These are phyloP conservation scores for Scelioninae gen. 1 DNA, from an alignment of 2,888 invertebrate genomes.

Conservation along the genomic window DNA sequence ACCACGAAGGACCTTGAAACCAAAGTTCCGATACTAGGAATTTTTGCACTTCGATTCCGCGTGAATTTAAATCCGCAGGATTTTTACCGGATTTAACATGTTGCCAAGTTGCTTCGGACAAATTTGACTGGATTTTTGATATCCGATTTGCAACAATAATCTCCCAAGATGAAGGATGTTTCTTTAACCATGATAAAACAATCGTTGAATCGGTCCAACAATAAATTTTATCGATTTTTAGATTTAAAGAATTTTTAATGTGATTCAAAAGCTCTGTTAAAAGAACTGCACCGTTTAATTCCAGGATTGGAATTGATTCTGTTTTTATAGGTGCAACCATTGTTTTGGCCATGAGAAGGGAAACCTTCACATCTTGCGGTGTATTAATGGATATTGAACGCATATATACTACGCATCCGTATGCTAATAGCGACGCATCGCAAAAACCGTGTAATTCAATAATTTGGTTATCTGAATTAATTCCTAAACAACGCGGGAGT, in stretches of 20 bases:
- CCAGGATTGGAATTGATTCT: no score
- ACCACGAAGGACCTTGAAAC: no score
- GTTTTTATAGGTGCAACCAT: not conserved
- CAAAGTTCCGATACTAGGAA: no score
- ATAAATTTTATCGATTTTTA: no score
- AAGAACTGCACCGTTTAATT: not conserved
- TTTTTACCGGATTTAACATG: not conserved
- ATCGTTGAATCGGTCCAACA: no score
- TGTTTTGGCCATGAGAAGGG: not conserved
- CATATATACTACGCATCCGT: not conserved
- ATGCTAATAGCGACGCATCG: not conserved
- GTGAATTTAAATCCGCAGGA: not conserved
- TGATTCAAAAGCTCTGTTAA: not conserved
- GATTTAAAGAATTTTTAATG: not conserved
- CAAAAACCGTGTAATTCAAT: no score
- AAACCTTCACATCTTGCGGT: not conserved
- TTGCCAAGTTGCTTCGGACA: not conserved
- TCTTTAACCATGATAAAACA: no score
- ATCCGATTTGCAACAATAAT: no score
- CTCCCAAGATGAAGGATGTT: no score
- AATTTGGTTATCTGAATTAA: not conserved
- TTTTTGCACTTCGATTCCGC: not conserved
- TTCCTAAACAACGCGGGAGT: not conserved
- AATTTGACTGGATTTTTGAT: not conserved
- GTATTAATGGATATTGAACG: not conserved